Base-by-base conservation (phyloP, 2,113 vertebrate species). In the Oncorhynchus gorbuscha region DNA sequence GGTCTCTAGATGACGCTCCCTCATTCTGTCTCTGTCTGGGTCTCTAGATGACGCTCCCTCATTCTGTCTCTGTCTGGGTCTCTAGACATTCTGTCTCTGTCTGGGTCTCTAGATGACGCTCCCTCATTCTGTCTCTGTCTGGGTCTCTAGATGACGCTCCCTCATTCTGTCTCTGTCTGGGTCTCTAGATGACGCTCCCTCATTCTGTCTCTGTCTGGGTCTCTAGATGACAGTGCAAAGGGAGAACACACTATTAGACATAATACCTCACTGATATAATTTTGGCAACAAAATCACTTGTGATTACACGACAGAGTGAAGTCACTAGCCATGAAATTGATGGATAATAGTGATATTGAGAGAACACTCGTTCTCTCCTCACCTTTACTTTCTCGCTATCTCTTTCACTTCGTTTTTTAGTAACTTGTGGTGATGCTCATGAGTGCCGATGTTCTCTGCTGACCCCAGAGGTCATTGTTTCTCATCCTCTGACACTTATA, bases 271-370 rank as follows among this genome's bases (percentile, higher is more conserved):
- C 55, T 58, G 55, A 58, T 58, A 58, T 18, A 20, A 58, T 5
- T 20, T 45, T 45, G 39, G 39, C 2, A 45, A 45, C 55, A 18
- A 20, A 20, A 58, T 58, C 4, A 24, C 59, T 62, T 3, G 12
- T 6, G 2, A 61, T 62, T 58, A 13, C 59, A 22, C 0, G n/a
- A 22, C 11, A 22, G 22, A 4, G 6, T 62, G 18, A 24, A 22
- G 18, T 62, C 20, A 22, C 2, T 9, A 62, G 12, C n/a, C 5
- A 22, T 32, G 30, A 49, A 70, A 67, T 71, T 32, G 66, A 79
- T 75, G 35, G 9, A 45, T 45, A 77, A 80, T 67, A 51, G 35
- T 28, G 9, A 39, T 55, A 68, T 73, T 77, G 24, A 62, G 59
- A 62, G n/a, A 62, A 11, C 26, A 13, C 18, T 24, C 59, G 8